Evolutionary conservation across 2,113 vertebrate genomes (phyloP).

Genomic region (Lethenteron camtschaticum): DNA sequence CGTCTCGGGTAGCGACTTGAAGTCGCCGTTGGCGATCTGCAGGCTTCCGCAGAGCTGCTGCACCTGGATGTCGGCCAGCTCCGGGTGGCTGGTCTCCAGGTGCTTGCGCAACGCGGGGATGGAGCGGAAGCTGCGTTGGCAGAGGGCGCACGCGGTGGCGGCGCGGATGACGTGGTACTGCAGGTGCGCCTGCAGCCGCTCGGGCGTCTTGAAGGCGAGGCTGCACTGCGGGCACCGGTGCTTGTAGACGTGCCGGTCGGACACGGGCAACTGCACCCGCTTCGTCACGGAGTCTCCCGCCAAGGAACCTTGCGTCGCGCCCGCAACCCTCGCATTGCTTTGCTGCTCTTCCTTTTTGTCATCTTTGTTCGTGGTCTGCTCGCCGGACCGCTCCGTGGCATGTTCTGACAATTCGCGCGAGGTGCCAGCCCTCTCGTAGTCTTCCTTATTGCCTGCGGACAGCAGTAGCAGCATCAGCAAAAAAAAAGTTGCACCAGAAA

Average conservation of each 20-base stretch:
- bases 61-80: slow-evolving; percentile 81
- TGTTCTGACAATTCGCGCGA: too few species aligned
- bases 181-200: slow-evolving; percentile 86
- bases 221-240: slow-evolving; percentile 97
- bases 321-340: too few species aligned
- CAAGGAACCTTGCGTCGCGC: too few species aligned
- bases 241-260: slow-evolving; percentile 92
- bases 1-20: slow-evolving; percentile 58
- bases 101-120: slow-evolving; percentile 93
- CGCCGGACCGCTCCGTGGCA: too few species aligned
- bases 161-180: slow-evolving; percentile 95
- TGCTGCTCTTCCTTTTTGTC: too few species aligned
- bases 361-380: too few species aligned
- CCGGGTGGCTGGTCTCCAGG: slow-evolving; percentile 81
- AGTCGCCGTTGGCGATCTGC: slow-evolving; percentile 73
- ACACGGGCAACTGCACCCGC: slow-evolving; percentile 78
- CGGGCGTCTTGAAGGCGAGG: slow-evolving; percentile 87
- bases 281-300: slow-evolving; percentile 31
- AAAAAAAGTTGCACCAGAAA: too few species aligned
- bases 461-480: too few species aligned
- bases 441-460: too few species aligned
- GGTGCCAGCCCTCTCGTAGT: too few species aligned
- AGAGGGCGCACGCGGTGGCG: slow-evolving; percentile 94
- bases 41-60: slow-evolving; percentile 77
- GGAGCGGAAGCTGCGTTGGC: slow-evolving; percentile 88